Conservation (phyloP, 2,888 invertebrate species). For the Pachymerium ferrugineum region DNA sequence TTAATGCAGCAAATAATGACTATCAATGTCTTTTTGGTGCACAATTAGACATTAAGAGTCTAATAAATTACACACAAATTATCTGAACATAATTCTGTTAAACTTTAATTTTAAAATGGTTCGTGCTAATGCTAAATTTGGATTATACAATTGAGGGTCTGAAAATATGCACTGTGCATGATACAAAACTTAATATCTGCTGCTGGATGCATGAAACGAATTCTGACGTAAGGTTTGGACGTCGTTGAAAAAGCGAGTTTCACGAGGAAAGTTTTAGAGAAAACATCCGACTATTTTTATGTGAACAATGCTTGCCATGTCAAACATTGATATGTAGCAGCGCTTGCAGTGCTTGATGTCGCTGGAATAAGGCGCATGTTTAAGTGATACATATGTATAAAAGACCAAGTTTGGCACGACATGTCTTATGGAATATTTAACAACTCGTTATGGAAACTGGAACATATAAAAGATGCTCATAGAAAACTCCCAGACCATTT, state of each 20-base stretch:
- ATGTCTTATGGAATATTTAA: too few species aligned
- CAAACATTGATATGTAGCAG: slow-evolving; percentile 9
- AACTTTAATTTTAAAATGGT: too few species aligned
- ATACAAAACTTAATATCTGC: neutral
- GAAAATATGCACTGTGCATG: slow-evolving; percentile 9
- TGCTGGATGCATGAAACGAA: neutral
- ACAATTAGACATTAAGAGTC: neutral
- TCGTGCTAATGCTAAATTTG: too few species aligned
- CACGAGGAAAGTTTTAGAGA: neutral
- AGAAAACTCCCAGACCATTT: too few species aligned
- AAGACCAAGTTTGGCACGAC: neutral
- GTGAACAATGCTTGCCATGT: slow-evolving; percentile 9
- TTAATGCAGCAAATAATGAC: too few species aligned
- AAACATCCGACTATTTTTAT: too few species aligned
- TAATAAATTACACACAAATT: neutral
- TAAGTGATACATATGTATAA: neutral
- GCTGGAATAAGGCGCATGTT: neutral
- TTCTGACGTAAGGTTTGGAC: neutral
- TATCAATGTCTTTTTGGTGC: too few species aligned
- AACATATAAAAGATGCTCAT: too few species aligned
- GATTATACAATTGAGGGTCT: too few species aligned
- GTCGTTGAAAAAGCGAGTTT: neutral
- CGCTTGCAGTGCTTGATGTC: slow-evolving; percentile 1
- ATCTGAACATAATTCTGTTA: too few species aligned
- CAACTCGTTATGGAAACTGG: too few species aligned